Evolutionary conservation across 2,797 vertebrate genomes (phyloP), one percentile per base, ranked within the genome.

Genomic region (Euthynnus affinis): DNA sequence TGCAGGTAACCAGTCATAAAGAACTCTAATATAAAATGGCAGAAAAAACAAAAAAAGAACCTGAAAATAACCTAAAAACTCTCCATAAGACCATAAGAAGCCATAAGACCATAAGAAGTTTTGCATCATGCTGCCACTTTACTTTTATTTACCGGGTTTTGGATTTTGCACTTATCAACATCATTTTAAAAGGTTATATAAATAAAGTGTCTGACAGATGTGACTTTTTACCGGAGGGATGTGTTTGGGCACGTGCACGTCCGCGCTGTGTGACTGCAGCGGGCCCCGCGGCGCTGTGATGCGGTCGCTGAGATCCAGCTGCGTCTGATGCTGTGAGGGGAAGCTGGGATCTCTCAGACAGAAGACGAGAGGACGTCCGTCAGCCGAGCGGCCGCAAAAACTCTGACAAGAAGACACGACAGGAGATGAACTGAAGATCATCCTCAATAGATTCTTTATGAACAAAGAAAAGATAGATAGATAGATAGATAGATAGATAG

Each of bases 231-330:
- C 92, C 48, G 70, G 71, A 4, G 52, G 15, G 12, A 81, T 23
- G 27, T 82, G 61, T 71, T 91, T 85, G 13, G 73, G 82, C 5
- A 60, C 9, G 48, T 91, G 82, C 27, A 82, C 67, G 0, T 91
- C 84, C 53, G 56, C 52, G 32, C 57, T 89, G 65, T 92, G 89
- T 34, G 89, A 81, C 61, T 71, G 77, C 42, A 23, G 58, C 17
- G 22, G 59, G n/a, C 60, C 15, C 27, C 9, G 57, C 17, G 4
- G 25, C 6, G 10, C 3, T 0, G 23, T 6, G 14, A 34, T 7
- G 69, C 37, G 17, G 73, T 69, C 4, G 0, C 61, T 76, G 10
- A 89, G 61, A 14, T 85, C 75, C 77, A 81, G 77, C 4, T 20
- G 23, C 18, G n/a, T 46, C 4, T 9, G 42, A 32, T 89, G 87